A percentile compares a stretch with the other conserved stretches of the same genome.
phyloP scores from a whole-genome alignment of 1,140 invertebrate genomes.

The Monochamus saltuarius region DNA sequence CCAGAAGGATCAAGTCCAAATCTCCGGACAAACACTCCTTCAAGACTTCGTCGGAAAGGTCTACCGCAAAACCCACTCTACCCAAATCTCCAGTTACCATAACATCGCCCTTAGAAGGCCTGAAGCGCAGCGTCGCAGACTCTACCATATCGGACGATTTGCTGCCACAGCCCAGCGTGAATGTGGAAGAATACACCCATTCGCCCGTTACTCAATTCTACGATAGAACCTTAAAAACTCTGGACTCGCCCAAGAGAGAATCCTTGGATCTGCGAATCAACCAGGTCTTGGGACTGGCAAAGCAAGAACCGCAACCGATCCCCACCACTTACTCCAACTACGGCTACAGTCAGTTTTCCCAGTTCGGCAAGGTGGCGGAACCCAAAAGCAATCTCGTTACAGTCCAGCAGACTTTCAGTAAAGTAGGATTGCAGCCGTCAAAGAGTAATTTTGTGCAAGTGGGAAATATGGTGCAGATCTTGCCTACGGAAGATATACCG shows the following conservation, averaged over 20 bases:
- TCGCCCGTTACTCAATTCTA: conserved; percentile 9
- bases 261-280: conserved; percentile 47
- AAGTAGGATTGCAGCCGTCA: conserved; percentile 1
- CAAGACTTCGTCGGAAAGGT: too few species aligned
- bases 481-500: conserved; percentile 44
- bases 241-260: conserved; percentile 38
- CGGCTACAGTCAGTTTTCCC: conserved; percentile 1
- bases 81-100: not conserved
- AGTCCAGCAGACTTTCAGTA: not conserved
- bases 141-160: conserved; percentile 57
- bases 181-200: conserved; percentile 7
- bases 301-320: conserved; percentile 9
- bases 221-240: not conserved
- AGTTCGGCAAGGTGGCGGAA: not conserved
- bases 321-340: conserved; percentile 17
- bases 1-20: not conserved
- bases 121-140: conserved; percentile 53
- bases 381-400: not conserved
- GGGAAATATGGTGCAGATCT: conserved; percentile 63
- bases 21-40: conserved; percentile 1
- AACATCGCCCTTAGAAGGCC: conserved; percentile 43
- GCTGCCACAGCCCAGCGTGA: conserved; percentile 34
- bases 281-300: conserved; percentile 42
- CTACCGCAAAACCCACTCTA: not conserved
- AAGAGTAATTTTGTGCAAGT: conserved; percentile 47